Conservation (phyloP, 2,888 invertebrate genomes). For the Ceraclea dissimilis region DNA sequence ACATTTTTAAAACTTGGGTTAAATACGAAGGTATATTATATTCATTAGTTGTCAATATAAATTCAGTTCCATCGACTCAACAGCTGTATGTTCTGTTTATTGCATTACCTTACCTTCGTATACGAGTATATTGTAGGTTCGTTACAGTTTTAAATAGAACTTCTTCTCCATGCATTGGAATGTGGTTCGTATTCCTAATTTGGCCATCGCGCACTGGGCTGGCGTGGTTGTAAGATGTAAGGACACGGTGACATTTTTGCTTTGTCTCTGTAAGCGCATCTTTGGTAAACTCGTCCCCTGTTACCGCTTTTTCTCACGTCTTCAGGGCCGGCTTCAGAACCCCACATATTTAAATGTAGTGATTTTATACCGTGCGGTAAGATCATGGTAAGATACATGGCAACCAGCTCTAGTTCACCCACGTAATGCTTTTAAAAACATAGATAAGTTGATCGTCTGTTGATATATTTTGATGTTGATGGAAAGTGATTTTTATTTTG, state of each 20-base stretch:
- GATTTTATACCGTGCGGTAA: too few relatives aligned
- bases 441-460: too few relatives aligned
- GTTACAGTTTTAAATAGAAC: background rate
- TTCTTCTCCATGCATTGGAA: background rate
- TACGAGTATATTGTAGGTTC: background rate
- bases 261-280: background rate
- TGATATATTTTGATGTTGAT: too few relatives aligned
- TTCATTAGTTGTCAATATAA: conserved; percentile 1
- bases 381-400: too few relatives aligned
- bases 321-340: background rate
- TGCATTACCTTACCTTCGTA: background rate
- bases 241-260: background rate
- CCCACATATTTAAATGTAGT: too few relatives aligned
- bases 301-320: background rate
- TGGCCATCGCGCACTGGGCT: background rate
- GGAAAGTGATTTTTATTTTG: too few relatives aligned
- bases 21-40: background rate
- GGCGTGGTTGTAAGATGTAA: background rate
- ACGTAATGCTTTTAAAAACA: too few relatives aligned
- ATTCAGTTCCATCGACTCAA: background rate
- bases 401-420: too few relatives aligned
- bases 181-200: background rate
- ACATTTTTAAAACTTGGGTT: too few relatives aligned
- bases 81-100: background rate
- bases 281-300: background rate